These are phyloP conservation scores for Burhinus bistriatus DNA, from an alignment of 2,113 vertebrate genomes.

Conservation along the genomic window DNA sequence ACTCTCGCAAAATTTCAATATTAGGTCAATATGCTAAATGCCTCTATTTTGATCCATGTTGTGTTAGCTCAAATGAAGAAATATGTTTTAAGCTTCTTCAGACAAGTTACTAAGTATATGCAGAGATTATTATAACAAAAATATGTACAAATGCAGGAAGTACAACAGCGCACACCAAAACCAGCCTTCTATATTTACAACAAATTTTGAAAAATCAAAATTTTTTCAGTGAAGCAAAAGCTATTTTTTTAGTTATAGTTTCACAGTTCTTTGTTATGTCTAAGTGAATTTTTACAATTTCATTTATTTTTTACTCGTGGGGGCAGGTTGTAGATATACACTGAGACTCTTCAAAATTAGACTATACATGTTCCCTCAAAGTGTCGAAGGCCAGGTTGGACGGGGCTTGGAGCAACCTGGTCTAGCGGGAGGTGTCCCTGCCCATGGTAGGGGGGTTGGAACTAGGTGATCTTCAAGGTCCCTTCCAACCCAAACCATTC, in stretches of 20 bases:
- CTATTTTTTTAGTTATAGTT: neutral
- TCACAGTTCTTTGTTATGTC: neutral
- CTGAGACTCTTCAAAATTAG: neutral
- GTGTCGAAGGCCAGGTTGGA: neutral
- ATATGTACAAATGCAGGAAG: constrained; percentile 16
- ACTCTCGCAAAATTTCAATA: constrained; percentile 65
- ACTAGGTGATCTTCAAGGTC: neutral
- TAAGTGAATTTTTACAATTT: neutral
- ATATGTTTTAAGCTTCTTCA: constrained; percentile 43
- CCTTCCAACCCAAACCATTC: neutral
- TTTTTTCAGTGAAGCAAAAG: neutral
- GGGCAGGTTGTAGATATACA: neutral
- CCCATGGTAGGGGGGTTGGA: neutral
- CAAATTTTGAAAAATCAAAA: neutral
- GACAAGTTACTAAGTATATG: constrained; percentile 42
- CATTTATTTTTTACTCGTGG: neutral
- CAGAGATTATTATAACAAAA: neutral
- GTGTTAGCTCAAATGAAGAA: constrained; percentile 34
- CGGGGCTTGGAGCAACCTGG: neutral
- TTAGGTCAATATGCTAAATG: constrained; percentile 68
- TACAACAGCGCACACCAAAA: neutral
- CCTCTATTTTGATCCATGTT: constrained; percentile 50
- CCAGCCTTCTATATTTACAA: constrained; percentile 18
- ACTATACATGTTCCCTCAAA: neutral
- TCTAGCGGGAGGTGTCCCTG: neutral